A percentile compares a stretch with the other conserved stretches of the same genome.
Evolutionary conservation across 2,113 vertebrate genomes (phyloP).

Genomic region (Xenopus borealis): DNA sequence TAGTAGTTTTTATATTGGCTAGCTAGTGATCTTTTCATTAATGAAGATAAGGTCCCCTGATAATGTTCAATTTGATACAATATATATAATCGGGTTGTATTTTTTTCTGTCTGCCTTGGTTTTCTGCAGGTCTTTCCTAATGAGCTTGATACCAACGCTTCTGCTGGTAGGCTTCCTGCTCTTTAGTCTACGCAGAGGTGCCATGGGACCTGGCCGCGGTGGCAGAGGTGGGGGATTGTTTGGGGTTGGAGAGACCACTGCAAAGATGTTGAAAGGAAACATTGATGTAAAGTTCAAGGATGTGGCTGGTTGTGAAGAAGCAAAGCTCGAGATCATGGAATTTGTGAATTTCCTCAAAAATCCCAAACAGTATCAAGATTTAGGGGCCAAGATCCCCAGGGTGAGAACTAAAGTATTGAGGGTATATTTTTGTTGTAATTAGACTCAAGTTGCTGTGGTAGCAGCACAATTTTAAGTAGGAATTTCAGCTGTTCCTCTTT

Average conservation of each 20-base stretch:
- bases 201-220: constrained; percentile 53
- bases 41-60: too few species aligned
- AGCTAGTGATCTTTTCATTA: too few species aligned
- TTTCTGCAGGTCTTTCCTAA: constrained; percentile 55
- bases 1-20: too few species aligned
- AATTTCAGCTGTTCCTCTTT: neutral
- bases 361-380: constrained; percentile 64
- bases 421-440: too few species aligned
- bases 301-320: constrained; percentile 67
- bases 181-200: constrained; percentile 54
- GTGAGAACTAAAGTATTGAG: constrained; percentile 38
- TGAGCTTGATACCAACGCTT: constrained; percentile 58
- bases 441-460: neutral
- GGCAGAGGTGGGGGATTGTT: constrained; percentile 56
- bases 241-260: constrained; percentile 60
- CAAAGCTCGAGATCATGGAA: constrained; percentile 66
- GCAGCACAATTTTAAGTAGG: neutral
- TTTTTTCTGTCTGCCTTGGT: too few species aligned
- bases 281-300: constrained; percentile 58
- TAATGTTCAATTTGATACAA: too few species aligned
- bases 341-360: constrained; percentile 71
- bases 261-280: constrained; percentile 60
- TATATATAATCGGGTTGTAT: too few species aligned
- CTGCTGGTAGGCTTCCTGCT: constrained; percentile 61
- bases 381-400: constrained; percentile 69